Conservation (phyloP, 2,888 invertebrate species). For the Archips crataeganus region DNA sequence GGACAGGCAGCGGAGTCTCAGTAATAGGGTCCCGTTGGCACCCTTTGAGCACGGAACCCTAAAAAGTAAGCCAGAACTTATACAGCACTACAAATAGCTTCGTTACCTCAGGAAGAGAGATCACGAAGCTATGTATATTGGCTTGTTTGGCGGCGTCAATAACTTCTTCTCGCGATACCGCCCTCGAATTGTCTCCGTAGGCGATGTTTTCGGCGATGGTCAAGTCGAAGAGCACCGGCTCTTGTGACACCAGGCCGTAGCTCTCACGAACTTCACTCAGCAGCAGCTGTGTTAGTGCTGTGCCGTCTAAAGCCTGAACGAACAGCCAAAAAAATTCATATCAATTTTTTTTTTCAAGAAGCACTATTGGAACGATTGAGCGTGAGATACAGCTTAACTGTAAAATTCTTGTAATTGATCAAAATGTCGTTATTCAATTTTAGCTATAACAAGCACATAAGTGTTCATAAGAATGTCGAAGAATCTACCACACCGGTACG, state of each 20-base stretch:
- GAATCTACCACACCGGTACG: too few relatives aligned
- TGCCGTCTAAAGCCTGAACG: constrained; percentile 59
- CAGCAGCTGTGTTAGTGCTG: constrained; percentile 68
- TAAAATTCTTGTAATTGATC: too few relatives aligned
- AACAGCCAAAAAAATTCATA: not conserved
- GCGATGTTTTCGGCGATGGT: constrained; percentile 94
- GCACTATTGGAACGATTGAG: too few relatives aligned
- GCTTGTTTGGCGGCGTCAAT: constrained; percentile 90
- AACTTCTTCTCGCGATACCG: constrained; percentile 88
- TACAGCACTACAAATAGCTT: constrained; percentile 22
- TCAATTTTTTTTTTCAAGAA: too few relatives aligned
- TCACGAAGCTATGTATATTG: constrained; percentile 92
- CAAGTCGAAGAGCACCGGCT: constrained; percentile 93
- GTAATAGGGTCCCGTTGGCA: too few relatives aligned
- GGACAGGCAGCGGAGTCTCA: too few relatives aligned
- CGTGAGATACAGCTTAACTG: too few relatives aligned
- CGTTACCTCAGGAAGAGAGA: constrained; percentile 88
- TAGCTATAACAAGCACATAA: too few relatives aligned
- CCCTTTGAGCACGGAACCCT: too few relatives aligned
- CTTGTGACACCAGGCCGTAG: constrained; percentile 83
- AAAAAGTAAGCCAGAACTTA: too few relatives aligned
- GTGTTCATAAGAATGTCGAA: too few relatives aligned
- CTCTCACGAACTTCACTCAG: constrained; percentile 90
- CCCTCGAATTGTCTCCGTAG: constrained; percentile 91
- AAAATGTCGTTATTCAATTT: too few relatives aligned